phyloP scores from a whole-genome alignment of 1,140 invertebrate species.

The Oryzaephilus surinamensis region DNA sequence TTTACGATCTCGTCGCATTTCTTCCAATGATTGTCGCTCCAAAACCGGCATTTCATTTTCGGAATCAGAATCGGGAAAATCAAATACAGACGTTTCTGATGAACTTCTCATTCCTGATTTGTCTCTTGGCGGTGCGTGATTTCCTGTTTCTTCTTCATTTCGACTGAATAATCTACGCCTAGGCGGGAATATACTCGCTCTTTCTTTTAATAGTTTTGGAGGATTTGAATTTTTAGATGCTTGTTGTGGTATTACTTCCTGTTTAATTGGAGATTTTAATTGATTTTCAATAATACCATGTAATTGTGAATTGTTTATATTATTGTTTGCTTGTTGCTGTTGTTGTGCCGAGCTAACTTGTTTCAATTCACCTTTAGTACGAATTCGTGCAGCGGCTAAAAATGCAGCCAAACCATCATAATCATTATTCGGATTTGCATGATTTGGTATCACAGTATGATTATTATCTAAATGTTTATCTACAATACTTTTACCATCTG shows the following conservation, averaged over 20 bases:
- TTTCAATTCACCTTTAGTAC: conserved; percentile 74
- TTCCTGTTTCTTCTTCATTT: conserved; percentile 38
- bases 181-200: conserved; percentile 37
- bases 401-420: conserved; percentile 45
- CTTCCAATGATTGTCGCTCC: conserved; percentile 44
- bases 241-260: conserved; percentile 1
- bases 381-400: conserved; percentile 56
- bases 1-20: conserved; percentile 44
- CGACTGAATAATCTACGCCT: conserved; percentile 40
- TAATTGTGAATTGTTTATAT: conserved; percentile 17
- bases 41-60: conserved; percentile 48
- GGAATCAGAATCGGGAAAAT: conserved; percentile 49
- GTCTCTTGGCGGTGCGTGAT: conserved; percentile 33
- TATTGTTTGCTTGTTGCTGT: conserved; percentile 30
- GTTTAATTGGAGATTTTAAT: conserved; percentile 9
- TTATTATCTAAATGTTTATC: conserved; percentile 3
- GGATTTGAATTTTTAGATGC: conserved; percentile 33
- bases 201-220: conserved; percentile 41
- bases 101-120: conserved; percentile 45
- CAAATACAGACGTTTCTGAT: conserved; percentile 53
- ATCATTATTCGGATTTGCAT: conserved; percentile 25
- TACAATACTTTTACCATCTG: conserved; percentile 21
- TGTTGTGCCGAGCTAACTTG: conserved; percentile 45
- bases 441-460: conserved; percentile 17
- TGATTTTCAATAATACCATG: conserved; percentile 20